Evolutionary conservation across 37 sponge, comb jelly and placozoan genomes (phyloP).

Genomic region (Agelas oroides): DNA sequence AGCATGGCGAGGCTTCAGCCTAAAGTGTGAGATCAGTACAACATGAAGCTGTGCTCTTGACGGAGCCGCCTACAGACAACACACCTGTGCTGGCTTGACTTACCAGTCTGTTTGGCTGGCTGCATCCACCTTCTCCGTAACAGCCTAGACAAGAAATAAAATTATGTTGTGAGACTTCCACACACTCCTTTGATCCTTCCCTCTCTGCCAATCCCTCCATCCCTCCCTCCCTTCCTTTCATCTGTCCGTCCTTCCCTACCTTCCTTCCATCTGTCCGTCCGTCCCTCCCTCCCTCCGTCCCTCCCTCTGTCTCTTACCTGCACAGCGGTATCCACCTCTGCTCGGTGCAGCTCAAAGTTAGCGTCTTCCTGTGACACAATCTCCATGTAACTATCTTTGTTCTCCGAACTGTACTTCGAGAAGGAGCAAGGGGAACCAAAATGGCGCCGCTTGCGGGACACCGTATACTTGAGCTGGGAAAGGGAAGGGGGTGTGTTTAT

Average conservation of each 20-base stretch:
- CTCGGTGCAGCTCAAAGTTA: slow-evolving; percentile 58
- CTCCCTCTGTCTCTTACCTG: slow-evolving; percentile 55
- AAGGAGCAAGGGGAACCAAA: slow-evolving; percentile 78
- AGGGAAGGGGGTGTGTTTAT: not conserved
- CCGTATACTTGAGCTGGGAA: slow-evolving; percentile 63
- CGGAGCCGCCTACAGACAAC: not conserved
- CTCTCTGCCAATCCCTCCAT: too few relatives aligned
- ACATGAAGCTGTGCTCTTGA: not conserved
- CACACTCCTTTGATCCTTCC: too few relatives aligned
- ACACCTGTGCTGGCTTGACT: not conserved
- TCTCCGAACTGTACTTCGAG: slow-evolving; percentile 57
- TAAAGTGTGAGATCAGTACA: not conserved
- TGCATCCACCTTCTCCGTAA: slow-evolving; percentile 34
- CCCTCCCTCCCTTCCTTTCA: too few relatives aligned
- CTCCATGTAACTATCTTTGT: slow-evolving; percentile 66
- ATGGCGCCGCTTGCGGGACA: slow-evolving; percentile 71
- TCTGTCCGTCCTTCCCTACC: too few relatives aligned
- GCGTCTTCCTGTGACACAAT: slow-evolving; percentile 71
- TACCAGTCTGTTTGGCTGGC: slow-evolving; percentile 78
- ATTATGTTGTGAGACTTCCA: not conserved
- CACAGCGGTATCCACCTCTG: slow-evolving; percentile 77
- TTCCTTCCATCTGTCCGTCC: too few relatives aligned
- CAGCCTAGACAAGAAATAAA: slow-evolving; percentile 46
- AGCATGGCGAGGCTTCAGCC: slow-evolving; percentile 65
- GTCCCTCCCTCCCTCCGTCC: too few relatives aligned